Base-by-base conservation (phyloP, 2,888 invertebrate species). In the Pimpla rufipes region DNA sequence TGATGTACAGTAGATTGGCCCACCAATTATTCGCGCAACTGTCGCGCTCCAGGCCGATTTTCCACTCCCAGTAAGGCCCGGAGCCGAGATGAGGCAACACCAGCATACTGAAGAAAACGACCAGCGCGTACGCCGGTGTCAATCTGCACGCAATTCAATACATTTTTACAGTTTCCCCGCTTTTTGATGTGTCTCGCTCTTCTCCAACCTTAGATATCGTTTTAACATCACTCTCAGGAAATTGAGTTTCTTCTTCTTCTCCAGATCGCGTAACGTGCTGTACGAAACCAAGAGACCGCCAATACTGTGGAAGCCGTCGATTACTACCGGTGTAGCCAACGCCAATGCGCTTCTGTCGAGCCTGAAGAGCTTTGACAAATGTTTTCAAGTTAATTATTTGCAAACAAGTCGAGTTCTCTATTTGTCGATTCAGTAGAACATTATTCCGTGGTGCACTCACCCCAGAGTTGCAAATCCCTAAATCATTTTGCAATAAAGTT, bases 1-100 rank as follows among this genome's bases (percentile, higher is more conserved):
- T 91, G 47, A 92, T 79, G 79, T 90, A 92, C 5, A 92, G 78
- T 0, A 92, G 76, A 87, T 90, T 91, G 5, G 89, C 80, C 92
- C 91, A 91, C 92, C 92, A 92, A 47, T 88, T 84, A 40, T 86
- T 64, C 57, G 73, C 59, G 79, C 90, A 90, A 80, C 85, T 82
- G 13, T 91, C 85, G 6, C 86, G 81, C 52, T 90, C 89, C 5
- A 76, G 57, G 18, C 76, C 87, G 7, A 90, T 67, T 68, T 81
- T 87, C 4, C 75, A 73, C 74, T 89, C 77, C 92, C 91, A 92
- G 18, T 86, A 87, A 5, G 91, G 92, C 7, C 92, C 92, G 2
- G 88, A 86, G 11, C 92, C 91, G 50, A 90, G 64, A 66, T 88
- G 83, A 13, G 88, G 89, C 37, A 91, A 66, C 16, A 91, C 57